Evolutionary conservation across 53 echinoderm and acorn worm genomes (phyloP), one percentile per base, ranked within the genome.

Genomic region (Holothuria leucospilota): DNA sequence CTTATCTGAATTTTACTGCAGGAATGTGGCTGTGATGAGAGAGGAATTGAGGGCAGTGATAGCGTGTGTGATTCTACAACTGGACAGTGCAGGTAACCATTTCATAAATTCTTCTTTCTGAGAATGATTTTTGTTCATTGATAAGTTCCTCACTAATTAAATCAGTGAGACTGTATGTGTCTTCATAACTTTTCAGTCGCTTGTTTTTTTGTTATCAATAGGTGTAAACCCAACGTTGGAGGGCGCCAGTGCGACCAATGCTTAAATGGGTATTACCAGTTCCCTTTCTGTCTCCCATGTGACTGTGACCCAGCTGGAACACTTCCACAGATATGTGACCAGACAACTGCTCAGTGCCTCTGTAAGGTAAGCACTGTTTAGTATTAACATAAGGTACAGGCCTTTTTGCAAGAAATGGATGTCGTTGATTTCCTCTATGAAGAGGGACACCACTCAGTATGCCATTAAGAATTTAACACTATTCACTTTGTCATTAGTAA

Each of bases 221-320:
- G 97, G 30, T 96, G 97, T 71, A 90, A 93, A 63, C 42, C 85
- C 15, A 91, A 96, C 84, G 86, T 96, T 39, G 97, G 85, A 8
- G 97, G 97, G 66, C 93, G 97, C 13, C 93, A 91, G 70, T 96
- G 97, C 70, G 91, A 96, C 51, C 89, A 85, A 62, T 96, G 97
- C 62, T 42, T 86, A 52, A 89, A 89, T 51, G 97, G 97, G 25
- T 85, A 68, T 73, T 75, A 93, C 62, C 85, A 89, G 34, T 96
- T 93, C 84, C 97, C 97, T 7, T 93, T 90, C 87, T 96, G 97
- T 62, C 27, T 88, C 26, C 86, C 87, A 15, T 96, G 97, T 85
- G 87, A 91, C 77, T 96, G 97, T 68, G 91, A 95, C 30, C 52
- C 87, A 39, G 89, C 86, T 25, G 97, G 97, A 15, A 96, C 97